Evolutionary conservation across 1,140 invertebrate genomes (phyloP).

Genomic region (Achroia grisella): DNA sequence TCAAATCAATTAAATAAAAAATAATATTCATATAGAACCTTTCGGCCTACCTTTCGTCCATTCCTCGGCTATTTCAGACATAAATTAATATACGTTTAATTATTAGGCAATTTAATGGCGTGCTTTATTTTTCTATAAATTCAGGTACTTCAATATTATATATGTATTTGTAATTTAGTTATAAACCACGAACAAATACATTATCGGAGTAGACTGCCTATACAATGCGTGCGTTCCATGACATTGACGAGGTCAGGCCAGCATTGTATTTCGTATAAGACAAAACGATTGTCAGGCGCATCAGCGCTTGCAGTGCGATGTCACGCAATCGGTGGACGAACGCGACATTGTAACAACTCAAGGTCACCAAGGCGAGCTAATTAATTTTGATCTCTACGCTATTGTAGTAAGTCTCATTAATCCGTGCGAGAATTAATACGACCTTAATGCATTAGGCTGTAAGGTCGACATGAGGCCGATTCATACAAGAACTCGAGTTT

Average conservation of each 20-base stretch:
- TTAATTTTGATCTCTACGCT: conserved; percentile 2
- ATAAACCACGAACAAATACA: too few relatives aligned
- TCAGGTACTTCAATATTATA: too few relatives aligned
- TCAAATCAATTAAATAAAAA: too few relatives aligned
- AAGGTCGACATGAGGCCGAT: conserved; percentile 41
- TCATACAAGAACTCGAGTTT: conserved; percentile 31
- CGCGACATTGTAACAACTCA: not conserved
- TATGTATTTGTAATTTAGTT: not conserved
- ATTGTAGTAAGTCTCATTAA: conserved; percentile 3
- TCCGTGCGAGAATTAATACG: conserved; percentile 2
- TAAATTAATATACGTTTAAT: too few relatives aligned
- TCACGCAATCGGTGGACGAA: conserved; percentile 22
- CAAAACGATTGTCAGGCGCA: conserved; percentile 6
- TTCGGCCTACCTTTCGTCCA: too few relatives aligned
- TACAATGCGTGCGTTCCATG: conserved; percentile 17
- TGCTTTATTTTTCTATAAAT: too few relatives aligned
- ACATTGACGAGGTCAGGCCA: conserved; percentile 39
- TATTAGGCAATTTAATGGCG: too few relatives aligned
- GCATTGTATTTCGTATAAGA: conserved; percentile 19
- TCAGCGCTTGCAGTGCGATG: conserved; percentile 5
- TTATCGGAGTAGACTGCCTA: too few relatives aligned
- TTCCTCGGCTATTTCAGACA: too few relatives aligned
- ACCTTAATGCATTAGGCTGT: conserved; percentile 14
- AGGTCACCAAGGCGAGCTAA: conserved; percentile 4
- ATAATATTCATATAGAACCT: too few relatives aligned